These are phyloP conservation scores for Coryphaenoides rupestris DNA, from an alignment of 2,113 vertebrate genomes.

Conservation along the genomic window DNA sequence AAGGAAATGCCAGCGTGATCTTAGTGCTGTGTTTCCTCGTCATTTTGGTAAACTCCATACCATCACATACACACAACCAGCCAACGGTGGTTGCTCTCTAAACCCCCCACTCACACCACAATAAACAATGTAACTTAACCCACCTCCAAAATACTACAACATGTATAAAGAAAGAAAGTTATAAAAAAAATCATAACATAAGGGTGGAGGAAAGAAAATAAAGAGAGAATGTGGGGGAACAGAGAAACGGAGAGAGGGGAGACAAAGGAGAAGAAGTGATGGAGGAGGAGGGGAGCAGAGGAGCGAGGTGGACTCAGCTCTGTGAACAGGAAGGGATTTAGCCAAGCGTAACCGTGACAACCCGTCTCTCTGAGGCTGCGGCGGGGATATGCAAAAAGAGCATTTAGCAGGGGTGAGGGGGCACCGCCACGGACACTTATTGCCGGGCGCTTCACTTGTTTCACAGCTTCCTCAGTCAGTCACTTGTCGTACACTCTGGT, in stretches of 20 bases:
- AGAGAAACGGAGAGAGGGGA: neutral
- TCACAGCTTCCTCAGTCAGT: constrained; percentile 11
- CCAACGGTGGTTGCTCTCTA: too few species aligned
- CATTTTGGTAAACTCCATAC: too few species aligned
- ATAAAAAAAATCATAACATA: neutral
- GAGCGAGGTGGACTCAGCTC: neutral
- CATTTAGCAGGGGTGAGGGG: neutral
- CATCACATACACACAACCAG: too few species aligned
- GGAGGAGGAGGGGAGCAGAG: neutral
- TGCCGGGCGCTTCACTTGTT: constrained; percentile 10
- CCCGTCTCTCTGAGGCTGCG: constrained; percentile 6
- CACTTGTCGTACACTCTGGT: too few species aligned
- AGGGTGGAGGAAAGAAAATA: neutral
- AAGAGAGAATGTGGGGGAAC: neutral
- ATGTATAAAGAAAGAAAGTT: too few species aligned
- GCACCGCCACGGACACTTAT: constrained; percentile 1
- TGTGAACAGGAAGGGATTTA: constrained; percentile 23
- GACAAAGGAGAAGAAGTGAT: neutral
- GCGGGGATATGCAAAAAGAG: constrained; percentile 25
- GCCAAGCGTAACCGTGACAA: constrained; percentile 15
- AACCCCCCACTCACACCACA: too few species aligned
- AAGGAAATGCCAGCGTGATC: too few species aligned
- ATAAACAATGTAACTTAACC: too few species aligned
- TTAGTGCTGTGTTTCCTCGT: too few species aligned
- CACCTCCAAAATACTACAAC: too few species aligned